Conservation (phyloP, 92 coral and sea anemone species). For the Bergia sp. region DNA sequence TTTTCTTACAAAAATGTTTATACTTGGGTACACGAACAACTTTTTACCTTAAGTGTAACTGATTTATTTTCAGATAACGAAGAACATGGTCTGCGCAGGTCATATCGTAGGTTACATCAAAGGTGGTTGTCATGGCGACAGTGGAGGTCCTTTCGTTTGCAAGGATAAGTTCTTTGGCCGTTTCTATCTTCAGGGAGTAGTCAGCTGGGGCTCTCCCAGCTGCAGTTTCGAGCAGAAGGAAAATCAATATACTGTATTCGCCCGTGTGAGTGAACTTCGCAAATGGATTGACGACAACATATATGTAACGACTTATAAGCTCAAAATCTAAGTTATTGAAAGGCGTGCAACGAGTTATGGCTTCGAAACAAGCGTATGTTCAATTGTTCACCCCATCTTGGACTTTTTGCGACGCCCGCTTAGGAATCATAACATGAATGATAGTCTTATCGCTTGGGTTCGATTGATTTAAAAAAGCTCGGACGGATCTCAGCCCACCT, state of each 20-base stretch:
- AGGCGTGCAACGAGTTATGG: no score
- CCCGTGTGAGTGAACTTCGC: slow-evolving; percentile 54
- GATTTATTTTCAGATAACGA: background rate
- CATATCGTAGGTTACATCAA: slow-evolving; percentile 38
- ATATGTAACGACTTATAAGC: background rate
- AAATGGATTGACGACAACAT: slow-evolving; percentile 53
- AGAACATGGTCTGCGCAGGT: slow-evolving; percentile 62
- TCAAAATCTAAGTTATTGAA: no score
- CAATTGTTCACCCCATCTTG: no score
- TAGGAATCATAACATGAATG: no score
- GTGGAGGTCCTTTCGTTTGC: slow-evolving; percentile 70
- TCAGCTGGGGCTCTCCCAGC: slow-evolving; percentile 58
- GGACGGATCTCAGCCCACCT: no score
- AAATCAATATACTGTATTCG: slow-evolving; percentile 61
- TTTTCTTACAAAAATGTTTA: no score
- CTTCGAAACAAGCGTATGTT: no score
- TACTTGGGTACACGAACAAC: no score
- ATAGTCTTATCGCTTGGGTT: no score
- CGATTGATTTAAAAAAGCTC: no score
- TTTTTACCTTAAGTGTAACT: no score
- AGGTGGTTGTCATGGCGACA: slow-evolving; percentile 69
- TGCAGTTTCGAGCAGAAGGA: slow-evolving; percentile 50
- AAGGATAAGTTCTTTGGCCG: slow-evolving; percentile 46
- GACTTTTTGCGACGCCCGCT: no score
- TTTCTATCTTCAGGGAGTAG: slow-evolving; percentile 59